Percentiles rank a stretch among this genome's conserved stretches.
phyloP scores from a whole-genome alignment of 2,113 vertebrate species.

The Saccopteryx leptura region DNA sequence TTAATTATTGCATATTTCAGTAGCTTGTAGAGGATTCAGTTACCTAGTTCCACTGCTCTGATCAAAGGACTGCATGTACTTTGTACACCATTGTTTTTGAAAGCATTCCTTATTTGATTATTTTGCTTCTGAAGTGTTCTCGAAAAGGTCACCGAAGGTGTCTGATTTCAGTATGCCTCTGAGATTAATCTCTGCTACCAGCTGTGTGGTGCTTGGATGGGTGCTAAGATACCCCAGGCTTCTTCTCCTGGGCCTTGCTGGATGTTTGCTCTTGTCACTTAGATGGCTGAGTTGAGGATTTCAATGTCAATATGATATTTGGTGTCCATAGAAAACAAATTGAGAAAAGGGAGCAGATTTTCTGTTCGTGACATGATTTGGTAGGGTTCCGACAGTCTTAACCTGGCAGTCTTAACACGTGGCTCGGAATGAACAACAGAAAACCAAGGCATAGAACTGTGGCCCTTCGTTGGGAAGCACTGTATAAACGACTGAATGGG shows the following conservation, averaged over 20 bases:
- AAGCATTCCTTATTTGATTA: conserved; percentile 78
- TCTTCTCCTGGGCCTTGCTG: neutral
- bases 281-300: neutral
- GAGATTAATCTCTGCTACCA: conserved; percentile 55
- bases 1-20: conserved; percentile 73
- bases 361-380: neutral
- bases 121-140: conserved; percentile 72
- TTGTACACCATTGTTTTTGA: conserved; percentile 68
- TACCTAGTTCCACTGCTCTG: conserved; percentile 66
- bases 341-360: conserved; percentile 40
- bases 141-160: conserved; percentile 57
- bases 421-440: neutral
- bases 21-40: conserved; percentile 54
- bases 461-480: neutral
- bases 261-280: conserved; percentile 19
- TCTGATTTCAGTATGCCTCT: conserved; percentile 52
- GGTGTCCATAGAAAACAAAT: neutral
- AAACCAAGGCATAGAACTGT: rapidly evolving
- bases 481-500: rapidly evolving
- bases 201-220: neutral
- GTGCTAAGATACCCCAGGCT: neutral
- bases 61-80: conserved; percentile 74
- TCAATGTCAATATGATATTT: neutral
- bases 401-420: neutral
- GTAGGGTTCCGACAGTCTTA: neutral